Evolutionary conservation across 2,888 invertebrate species (phyloP).

Genomic region (Alentia gelatinosa): DNA sequence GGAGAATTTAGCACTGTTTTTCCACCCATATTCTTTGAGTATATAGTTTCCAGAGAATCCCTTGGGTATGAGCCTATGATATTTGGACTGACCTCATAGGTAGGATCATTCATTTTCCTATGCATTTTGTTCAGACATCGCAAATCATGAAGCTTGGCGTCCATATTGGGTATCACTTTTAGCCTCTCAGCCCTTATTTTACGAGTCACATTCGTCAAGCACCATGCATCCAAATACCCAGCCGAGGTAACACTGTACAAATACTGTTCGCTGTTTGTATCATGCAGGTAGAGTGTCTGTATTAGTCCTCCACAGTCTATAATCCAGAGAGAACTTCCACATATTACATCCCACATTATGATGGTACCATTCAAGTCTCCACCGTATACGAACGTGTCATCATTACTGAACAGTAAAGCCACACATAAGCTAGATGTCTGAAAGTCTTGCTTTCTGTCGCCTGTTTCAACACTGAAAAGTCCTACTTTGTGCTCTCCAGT

Average conservation of each 20-base stretch:
- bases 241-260: background rate
- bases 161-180: too few relatives aligned
- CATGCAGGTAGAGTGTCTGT: background rate
- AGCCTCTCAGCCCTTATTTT: background rate
- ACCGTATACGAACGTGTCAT: background rate
- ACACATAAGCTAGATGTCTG: background rate
- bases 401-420: background rate
- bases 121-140: too few relatives aligned
- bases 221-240: background rate
- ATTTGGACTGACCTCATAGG: too few relatives aligned
- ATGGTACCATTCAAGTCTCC: background rate
- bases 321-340: background rate
- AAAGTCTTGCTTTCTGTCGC: background rate
- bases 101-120: too few relatives aligned
- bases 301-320: background rate
- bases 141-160: too few relatives aligned
- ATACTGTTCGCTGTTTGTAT: background rate
- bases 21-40: too few relatives aligned
- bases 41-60: too few relatives aligned
- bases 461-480: background rate
- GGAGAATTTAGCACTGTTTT: too few relatives aligned
- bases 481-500: background rate
- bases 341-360: background rate
- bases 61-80: too few relatives aligned
- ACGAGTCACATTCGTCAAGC: background rate